Evolutionary conservation across 2,797 vertebrate genomes (phyloP).

Genomic region (Sebastes dallii): DNA sequence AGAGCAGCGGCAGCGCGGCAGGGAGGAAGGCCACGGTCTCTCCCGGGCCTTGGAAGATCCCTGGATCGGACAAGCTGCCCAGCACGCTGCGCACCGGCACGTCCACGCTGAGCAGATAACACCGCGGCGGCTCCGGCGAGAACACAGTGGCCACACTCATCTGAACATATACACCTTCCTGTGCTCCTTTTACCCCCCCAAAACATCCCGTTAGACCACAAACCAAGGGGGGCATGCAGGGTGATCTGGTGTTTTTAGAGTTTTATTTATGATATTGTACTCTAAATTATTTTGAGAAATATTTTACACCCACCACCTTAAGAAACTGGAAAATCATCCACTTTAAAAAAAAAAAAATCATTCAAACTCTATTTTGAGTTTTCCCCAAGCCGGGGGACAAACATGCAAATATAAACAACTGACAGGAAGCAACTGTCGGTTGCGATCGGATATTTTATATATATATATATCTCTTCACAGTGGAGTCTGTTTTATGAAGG

Average conservation of each 20-base stretch:
- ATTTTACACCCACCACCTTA: constrained; percentile 90
- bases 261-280: constrained; percentile 88
- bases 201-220: constrained; percentile 55
- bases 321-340: constrained; percentile 87
- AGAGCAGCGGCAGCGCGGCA: constrained; percentile 68
- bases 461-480: constrained; percentile 66
- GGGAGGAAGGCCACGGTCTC: constrained; percentile 92
- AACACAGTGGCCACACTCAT: neutral
- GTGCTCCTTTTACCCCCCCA: constrained; percentile 6
- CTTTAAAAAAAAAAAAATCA: constrained; percentile 68
- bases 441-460: constrained; percentile 76
- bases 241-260: constrained; percentile 77
- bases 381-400: constrained; percentile 31
- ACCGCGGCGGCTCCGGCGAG: constrained; percentile 30
- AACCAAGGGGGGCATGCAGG: constrained; percentile 58
- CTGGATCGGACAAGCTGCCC: constrained; percentile 94
- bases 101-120: constrained; percentile 95
- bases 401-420: constrained; percentile 62
- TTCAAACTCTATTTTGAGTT: constrained; percentile 33
- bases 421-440: constrained; percentile 58
- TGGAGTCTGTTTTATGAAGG: constrained; percentile 80
- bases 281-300: constrained; percentile 96
- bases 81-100: constrained; percentile 89
- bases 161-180: constrained; percentile 14
- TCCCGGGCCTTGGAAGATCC: constrained; percentile 98